Conservation (phyloP, 2,797 vertebrate species). For the Toxotes lorentzi region DNA sequence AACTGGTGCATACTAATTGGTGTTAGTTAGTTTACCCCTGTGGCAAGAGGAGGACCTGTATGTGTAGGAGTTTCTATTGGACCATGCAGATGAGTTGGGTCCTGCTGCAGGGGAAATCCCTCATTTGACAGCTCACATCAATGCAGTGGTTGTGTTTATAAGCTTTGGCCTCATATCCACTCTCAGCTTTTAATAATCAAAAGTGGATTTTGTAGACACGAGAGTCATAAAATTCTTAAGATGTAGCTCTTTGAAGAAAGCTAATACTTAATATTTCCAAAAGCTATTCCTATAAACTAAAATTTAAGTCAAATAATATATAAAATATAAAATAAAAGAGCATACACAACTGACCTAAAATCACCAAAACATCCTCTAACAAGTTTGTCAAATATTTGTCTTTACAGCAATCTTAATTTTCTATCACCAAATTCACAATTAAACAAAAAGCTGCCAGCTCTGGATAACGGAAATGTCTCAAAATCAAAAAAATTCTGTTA, state of each 20-base stretch:
- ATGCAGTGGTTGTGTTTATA: constrained; percentile 31
- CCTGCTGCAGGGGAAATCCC: constrained; percentile 37
- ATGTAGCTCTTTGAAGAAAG: too few relatives aligned
- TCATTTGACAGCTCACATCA: constrained; percentile 44
- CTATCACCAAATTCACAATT: neutral
- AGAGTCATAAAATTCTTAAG: too few relatives aligned
- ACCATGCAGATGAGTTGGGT: constrained; percentile 48
- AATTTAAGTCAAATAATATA: neutral
- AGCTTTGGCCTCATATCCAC: neutral
- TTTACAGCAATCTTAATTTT: neutral
- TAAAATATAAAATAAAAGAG: neutral
- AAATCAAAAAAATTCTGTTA: too few relatives aligned
- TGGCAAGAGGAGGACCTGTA: constrained; percentile 49
- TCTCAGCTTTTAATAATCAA: too few relatives aligned
- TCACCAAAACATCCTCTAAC: neutral
- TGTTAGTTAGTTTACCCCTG: constrained; percentile 61
- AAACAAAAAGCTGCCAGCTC: neutral
- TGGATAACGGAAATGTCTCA: too few relatives aligned
- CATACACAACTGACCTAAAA: neutral
- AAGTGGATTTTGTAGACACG: too few relatives aligned
- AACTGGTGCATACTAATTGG: constrained; percentile 75
- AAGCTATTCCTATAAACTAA: too few relatives aligned
- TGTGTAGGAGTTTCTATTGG: constrained; percentile 26
- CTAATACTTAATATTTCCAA: too few relatives aligned
- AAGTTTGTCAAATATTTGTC: neutral